Conservation (phyloP, 37 sponge, comb jelly and placozoan genomes). For the Lycopodina hypogea region DNA sequence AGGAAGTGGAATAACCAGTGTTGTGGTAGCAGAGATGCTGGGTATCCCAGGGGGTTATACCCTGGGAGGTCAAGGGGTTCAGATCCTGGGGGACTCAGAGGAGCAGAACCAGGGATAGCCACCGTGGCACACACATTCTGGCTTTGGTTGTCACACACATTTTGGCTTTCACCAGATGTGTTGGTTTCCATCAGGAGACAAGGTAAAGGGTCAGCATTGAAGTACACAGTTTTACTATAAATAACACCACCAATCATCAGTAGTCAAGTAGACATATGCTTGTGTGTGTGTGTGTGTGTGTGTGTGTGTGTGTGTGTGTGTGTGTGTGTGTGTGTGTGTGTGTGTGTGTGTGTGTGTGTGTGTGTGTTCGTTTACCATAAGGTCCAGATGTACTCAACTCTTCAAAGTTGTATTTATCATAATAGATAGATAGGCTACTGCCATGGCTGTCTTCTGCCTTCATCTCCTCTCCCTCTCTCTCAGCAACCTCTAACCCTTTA, state of each 20-base stretch:
- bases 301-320: no score
- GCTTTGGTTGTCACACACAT: neutral
- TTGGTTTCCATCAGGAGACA: neutral
- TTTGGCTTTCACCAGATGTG: neutral
- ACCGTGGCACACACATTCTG: neutral
- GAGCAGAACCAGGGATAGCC: no score
- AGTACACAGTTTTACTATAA: constrained; percentile 5
- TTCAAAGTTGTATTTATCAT: constrained; percentile 5
- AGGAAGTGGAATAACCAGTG: constrained; percentile 7
- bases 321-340: no score
- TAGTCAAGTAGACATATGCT: no score
- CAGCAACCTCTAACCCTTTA: neutral
- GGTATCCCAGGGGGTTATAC: neutral
- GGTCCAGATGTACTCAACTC: constrained; percentile 31
- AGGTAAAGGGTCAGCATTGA: constrained; percentile 19
- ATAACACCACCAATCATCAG: no score
- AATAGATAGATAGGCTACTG: neutral
- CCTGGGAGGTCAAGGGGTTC: no score
- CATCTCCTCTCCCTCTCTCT: neutral
- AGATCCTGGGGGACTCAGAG: no score
- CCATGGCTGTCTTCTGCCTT: neutral
- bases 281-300: no score
- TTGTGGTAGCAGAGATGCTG: neutral
- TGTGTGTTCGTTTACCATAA: constrained; percentile 12
- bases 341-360: no score